Evolutionary conservation across 2,113 vertebrate genomes (phyloP).

Genomic region (Eleginops maclovinus): DNA sequence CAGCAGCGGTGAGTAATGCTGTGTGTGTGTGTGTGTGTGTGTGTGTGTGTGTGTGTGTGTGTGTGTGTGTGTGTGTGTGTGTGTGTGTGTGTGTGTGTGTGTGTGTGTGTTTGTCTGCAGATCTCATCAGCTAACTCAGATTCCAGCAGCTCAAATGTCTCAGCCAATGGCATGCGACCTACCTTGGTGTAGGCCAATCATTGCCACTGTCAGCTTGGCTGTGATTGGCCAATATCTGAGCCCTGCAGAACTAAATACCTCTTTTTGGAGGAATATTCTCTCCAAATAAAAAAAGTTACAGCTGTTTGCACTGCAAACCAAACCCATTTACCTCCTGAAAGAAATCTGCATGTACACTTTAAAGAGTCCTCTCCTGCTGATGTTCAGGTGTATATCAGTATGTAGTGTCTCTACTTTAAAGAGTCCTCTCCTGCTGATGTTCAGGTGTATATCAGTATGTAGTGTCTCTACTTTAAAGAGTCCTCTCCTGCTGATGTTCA

Average conservation of each 20-base stretch:
- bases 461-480: no score
- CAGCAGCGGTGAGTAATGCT: constrained; percentile 9
- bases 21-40: constrained; percentile 2
- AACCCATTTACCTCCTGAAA: not conserved
- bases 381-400: no score
- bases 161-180: not conserved
- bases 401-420: no score
- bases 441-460: no score
- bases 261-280: constrained; percentile 8
- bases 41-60: constrained; percentile 18
- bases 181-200: constrained; percentile 17
- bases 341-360: no score
- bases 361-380: no score
- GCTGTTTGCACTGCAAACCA: constrained; percentile 6
- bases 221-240: constrained; percentile 7
- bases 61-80: constrained; percentile 18
- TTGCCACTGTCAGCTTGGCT: not conserved
- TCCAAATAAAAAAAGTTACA: not conserved
- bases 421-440: no score
- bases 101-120: constrained; percentile 45
- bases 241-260: not conserved
- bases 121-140: constrained; percentile 58
- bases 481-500: no score
- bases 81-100: constrained; percentile 21
- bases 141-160: constrained; percentile 47